Conservation (phyloP, 2,797 vertebrate genomes). For the Brotula barbata region DNA sequence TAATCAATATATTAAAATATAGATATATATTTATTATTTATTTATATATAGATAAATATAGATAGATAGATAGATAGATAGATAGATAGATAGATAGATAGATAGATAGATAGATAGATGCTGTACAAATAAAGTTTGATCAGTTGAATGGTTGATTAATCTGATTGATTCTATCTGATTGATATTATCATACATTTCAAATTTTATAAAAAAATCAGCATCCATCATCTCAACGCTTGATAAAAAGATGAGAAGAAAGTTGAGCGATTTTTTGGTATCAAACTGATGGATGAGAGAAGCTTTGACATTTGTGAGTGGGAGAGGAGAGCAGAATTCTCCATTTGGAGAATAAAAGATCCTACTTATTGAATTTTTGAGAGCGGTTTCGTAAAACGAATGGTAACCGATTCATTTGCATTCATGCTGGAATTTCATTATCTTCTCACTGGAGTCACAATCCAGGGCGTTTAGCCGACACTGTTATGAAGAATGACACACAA, state of each 20-base stretch:
- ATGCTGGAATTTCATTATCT: slow-evolving; percentile 5
- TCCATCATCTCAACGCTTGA: background rate
- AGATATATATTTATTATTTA: no score
- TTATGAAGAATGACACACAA: slow-evolving; percentile 25
- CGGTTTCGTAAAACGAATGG: slow-evolving; percentile 6
- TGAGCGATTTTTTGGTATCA: background rate
- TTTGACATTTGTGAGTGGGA: background rate
- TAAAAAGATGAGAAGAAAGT: background rate
- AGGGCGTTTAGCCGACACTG: background rate
- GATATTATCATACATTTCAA: no score
- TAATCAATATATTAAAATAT: no score
- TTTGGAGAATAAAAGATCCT: background rate
- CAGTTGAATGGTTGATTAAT: no score
- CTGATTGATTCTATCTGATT: no score
- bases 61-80: no score
- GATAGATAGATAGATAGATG: no score
- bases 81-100: no score
- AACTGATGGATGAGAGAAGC: background rate
- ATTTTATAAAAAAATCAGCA: background rate
- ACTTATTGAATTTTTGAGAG: background rate
- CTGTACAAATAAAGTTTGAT: no score
- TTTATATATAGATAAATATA: no score
- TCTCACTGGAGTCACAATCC: background rate
- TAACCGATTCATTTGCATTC: slow-evolving; percentile 21
- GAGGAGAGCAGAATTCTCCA: background rate